Base-by-base conservation (phyloP, 2,113 vertebrate species). In the Actenoides lindsayi region DNA sequence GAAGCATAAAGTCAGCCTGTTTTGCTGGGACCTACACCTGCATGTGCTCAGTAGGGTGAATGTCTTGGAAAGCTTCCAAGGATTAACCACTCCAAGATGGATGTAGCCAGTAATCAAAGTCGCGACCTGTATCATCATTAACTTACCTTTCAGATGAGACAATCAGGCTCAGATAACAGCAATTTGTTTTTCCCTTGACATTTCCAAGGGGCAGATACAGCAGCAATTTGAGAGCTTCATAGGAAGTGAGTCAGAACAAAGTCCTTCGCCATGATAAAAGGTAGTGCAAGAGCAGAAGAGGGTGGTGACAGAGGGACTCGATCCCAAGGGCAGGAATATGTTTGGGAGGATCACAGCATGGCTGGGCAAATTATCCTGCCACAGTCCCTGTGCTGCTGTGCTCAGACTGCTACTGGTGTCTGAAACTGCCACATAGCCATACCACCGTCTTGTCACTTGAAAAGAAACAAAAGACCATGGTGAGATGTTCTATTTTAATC, bases 201-300 rank as follows among this genome's bases (percentile, higher is more conserved):
- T 93, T 95, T 94, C 70, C 67, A 95, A 83, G 87, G 67, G 84
- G 70, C 95, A 95, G 89, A 95, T 94, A 59, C 41, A 94, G 96
- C 87, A 95, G 92, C 93, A 93, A 94, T 94, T 91, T 85, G 89
- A 96, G 87, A 83, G 37, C 77, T 89, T 71, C 20, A 54, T 80
- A 83, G 94, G 93, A 96, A 96, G 74, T 89, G 81, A 97, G 62
- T 95, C 95, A 96, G 83, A 93, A 46, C 0, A 0, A 90, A 85
- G 71, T 37, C 59, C 77, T 90, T 76, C 0, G 4, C 20, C 3
- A 3, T 56, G 82, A 77, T 89, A 93, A 90, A 87, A 82, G 77
- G 53, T 60, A 84, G 60, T 25, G 48, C n/a, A 78, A 74, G 33
- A 84, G 42, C 44, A 69, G 70, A 67, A 73, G 2, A 64, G 44